Conservation (phyloP, 2,888 invertebrate species). For the Melipona beecheii region DNA sequence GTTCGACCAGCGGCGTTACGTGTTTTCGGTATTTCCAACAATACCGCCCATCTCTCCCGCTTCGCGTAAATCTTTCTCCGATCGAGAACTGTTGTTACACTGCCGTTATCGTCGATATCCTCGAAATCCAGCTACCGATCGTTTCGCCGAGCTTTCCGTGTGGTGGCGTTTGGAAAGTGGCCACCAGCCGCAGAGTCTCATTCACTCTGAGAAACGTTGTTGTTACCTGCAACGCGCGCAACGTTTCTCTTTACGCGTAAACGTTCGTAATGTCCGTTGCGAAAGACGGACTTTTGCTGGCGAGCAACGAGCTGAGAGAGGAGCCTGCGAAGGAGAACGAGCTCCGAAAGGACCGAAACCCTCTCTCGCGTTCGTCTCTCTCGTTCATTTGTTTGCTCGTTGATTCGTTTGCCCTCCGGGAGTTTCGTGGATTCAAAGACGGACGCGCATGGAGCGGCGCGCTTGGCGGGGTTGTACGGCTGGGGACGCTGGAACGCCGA, state of each 20-base stretch:
- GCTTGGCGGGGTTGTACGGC: conserved; percentile 8
- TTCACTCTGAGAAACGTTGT: too few relatives aligned
- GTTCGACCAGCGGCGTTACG: conserved; percentile 57
- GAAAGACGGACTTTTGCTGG: conserved; percentile 22
- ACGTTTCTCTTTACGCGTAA: conserved; percentile 47
- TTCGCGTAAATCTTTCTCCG: background rate
- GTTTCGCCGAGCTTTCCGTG: background rate
- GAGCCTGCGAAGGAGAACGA: background rate
- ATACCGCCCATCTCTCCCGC: conserved; percentile 10
- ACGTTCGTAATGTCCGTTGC: conserved; percentile 51
- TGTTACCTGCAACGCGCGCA: background rate
- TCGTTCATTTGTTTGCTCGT: conserved; percentile 65
- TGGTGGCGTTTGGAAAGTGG: background rate
- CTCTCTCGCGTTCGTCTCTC: conserved; percentile 23
- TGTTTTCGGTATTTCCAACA: conserved; percentile 44
- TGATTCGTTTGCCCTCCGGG: conserved; percentile 70
- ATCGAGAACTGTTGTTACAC: background rate
- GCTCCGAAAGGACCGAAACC: conserved; percentile 42
- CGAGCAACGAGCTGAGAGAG: conserved; percentile 1
- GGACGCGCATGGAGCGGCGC: conserved; percentile 44
- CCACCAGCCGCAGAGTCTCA: too few relatives aligned
- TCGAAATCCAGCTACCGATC: conserved; percentile 6
- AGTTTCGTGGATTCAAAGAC: conserved; percentile 69
- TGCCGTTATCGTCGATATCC: background rate
- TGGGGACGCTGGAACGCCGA: conserved; percentile 32